These are phyloP conservation scores for Oscheius sp. DNA, from an alignment of 1,140 invertebrate genomes.

Conservation along the genomic window DNA sequence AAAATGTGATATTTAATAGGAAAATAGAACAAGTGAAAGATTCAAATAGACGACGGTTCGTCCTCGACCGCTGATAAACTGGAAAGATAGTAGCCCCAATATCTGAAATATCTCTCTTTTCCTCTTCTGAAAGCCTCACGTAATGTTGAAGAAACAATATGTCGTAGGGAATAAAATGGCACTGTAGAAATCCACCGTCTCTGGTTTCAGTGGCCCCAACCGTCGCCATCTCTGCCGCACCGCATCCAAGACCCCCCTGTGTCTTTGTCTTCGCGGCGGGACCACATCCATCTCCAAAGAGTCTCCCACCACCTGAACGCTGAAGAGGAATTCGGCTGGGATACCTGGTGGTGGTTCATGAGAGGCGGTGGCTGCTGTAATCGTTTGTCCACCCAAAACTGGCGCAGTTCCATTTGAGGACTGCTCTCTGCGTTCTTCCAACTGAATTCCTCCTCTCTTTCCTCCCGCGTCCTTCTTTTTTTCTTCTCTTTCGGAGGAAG, in stretches of 20 bases:
- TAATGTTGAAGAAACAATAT: slow-evolving; percentile 58
- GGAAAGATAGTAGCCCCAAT: slow-evolving; percentile 57
- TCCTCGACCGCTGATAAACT: neutral
- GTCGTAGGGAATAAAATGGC: slow-evolving; percentile 60
- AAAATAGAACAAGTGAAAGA: too few species aligned
- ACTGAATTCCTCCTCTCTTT: slow-evolving; percentile 4
- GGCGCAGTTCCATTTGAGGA: slow-evolving; percentile 2
- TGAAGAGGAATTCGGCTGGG: neutral
- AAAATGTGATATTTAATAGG: too few species aligned
- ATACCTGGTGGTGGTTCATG: neutral
- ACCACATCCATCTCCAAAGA: neutral
- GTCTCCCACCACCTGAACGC: neutral
- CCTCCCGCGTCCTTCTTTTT: neutral
- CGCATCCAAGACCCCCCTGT: slow-evolving; percentile 1
- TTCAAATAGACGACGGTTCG: too few species aligned
- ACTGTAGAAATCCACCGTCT: slow-evolving; percentile 42
- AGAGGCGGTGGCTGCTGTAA: neutral
- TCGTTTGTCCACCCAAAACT: slow-evolving; percentile 45
- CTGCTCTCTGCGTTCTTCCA: neutral
- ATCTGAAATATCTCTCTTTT: slow-evolving; percentile 37
- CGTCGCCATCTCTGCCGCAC: slow-evolving; percentile 12
- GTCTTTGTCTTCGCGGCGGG: neutral
- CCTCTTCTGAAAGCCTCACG: slow-evolving; percentile 22
- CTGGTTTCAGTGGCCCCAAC: slow-evolving; percentile 8
- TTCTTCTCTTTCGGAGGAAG: slow-evolving; percentile 36